Evolutionary conservation across 2,888 invertebrate genomes (phyloP).

Genomic region (Microchrysa polita): DNA sequence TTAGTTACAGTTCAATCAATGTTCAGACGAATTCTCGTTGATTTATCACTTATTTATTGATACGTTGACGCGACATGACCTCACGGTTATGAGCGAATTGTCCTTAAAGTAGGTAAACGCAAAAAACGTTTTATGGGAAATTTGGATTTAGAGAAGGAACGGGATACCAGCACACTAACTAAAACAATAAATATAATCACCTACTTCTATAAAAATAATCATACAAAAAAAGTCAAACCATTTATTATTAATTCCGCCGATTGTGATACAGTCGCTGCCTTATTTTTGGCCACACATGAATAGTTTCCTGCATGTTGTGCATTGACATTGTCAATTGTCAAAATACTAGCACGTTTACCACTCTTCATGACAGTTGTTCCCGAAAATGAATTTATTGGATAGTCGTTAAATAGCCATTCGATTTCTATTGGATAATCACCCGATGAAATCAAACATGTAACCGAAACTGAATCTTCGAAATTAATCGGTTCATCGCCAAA

Average conservation of each 20-base stretch:
- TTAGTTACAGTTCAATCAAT: no score
- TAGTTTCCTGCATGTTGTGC: constrained; percentile 69
- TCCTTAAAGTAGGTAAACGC: no score
- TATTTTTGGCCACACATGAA: constrained; percentile 68
- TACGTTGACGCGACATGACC: no score
- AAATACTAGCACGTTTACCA: constrained; percentile 67
- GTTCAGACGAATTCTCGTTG: no score
- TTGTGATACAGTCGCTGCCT: constrained; percentile 67
- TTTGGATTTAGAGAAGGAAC: no score
- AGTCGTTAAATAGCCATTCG: constrained; percentile 74
- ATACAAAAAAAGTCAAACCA: constrained; percentile 62
- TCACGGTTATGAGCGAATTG: no score
- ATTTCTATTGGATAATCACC: constrained; percentile 76
- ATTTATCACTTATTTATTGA: no score
- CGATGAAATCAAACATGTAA: constrained; percentile 71
- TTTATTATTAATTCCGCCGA: constrained; percentile 68
- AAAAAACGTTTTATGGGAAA: no score
- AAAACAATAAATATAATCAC: no score
- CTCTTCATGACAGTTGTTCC: constrained; percentile 65
- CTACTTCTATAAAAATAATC: background rate
- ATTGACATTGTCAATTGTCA: constrained; percentile 69
- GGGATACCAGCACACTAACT: no score
- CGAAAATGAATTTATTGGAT: constrained; percentile 69
- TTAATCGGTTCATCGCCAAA: constrained; percentile 71
- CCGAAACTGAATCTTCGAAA: constrained; percentile 72